These are phyloP conservation scores for Basileuterus tristriatus DNA, from an alignment of 2,797 vertebrate species.

Conservation along the genomic window DNA sequence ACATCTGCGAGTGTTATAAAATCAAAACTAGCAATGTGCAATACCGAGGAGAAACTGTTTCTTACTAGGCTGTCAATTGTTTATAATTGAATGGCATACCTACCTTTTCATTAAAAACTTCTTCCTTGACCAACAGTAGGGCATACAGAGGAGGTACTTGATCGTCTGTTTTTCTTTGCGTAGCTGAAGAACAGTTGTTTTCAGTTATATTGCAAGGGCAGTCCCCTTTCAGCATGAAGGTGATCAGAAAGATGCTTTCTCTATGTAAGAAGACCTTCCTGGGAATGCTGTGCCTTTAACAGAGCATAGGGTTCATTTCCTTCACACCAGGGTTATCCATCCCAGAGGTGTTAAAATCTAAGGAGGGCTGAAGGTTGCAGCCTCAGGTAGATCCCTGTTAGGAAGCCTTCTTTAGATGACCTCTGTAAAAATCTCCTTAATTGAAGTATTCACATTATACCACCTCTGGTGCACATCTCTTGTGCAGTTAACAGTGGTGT, in stretches of 20 bases:
- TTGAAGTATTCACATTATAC: background rate
- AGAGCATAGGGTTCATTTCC: background rate
- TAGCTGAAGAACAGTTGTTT: background rate
- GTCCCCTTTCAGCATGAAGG: background rate
- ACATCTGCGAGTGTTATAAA: background rate
- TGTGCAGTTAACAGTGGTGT: background rate
- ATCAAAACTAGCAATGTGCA: background rate
- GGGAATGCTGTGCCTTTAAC: background rate
- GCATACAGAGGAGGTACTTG: background rate
- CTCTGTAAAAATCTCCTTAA: background rate
- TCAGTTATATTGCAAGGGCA: background rate
- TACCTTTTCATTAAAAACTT: background rate
- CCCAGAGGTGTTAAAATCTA: background rate
- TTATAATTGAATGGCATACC: background rate
- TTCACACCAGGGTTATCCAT: background rate
- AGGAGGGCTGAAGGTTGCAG: background rate
- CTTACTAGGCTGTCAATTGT: background rate
- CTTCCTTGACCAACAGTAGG: background rate
- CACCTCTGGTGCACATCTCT: background rate
- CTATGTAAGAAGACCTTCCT: background rate
- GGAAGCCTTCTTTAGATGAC: background rate
- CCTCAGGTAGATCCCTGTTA: background rate
- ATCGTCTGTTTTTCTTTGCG: accelerated
- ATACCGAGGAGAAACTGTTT: background rate
- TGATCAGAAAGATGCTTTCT: background rate